These are phyloP conservation scores for Ormia ochracea DNA, from an alignment of 2,888 invertebrate genomes.

Conservation along the genomic window DNA sequence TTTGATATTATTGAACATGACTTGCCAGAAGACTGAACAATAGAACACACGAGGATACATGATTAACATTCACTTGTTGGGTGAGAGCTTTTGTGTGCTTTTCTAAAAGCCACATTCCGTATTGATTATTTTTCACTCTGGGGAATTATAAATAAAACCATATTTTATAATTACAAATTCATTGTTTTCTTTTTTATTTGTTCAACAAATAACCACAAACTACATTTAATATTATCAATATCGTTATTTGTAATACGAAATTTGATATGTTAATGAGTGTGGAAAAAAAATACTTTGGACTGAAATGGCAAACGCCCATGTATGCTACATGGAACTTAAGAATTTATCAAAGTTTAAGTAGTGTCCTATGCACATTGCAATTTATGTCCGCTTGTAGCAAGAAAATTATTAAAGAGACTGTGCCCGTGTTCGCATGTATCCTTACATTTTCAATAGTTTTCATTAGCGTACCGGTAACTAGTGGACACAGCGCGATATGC, in stretches of 20 bases:
- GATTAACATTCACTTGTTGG: background rate
- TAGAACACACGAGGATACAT: slow-evolving; percentile 7
- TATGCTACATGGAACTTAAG: too few species aligned
- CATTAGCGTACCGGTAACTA: too few species aligned
- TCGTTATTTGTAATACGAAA: background rate
- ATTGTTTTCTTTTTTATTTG: background rate
- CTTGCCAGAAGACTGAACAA: slow-evolving; percentile 29
- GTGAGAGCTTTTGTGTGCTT: background rate
- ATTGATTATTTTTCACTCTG: background rate
- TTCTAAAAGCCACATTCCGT: background rate
- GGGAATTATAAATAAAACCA: slow-evolving; percentile 30
- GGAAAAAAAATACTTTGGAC: too few species aligned
- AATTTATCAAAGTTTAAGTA: too few species aligned
- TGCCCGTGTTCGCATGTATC: too few species aligned
- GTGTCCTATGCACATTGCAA: too few species aligned
- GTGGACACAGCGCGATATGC: too few species aligned
- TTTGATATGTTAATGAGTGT: background rate
- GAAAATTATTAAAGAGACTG: too few species aligned
- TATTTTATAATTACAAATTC: slow-evolving; percentile 24
- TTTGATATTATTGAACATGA: slow-evolving; percentile 11
- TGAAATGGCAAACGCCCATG: too few species aligned
- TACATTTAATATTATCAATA: slow-evolving; percentile 22
- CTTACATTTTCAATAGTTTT: too few species aligned
- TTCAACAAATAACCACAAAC: slow-evolving; percentile 23
- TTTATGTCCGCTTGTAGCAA: too few species aligned